Evolutionary conservation across 1,140 invertebrate species (phyloP), one percentile per base, ranked within the genome.

Genomic region (Lutraria rhynchaena): DNA sequence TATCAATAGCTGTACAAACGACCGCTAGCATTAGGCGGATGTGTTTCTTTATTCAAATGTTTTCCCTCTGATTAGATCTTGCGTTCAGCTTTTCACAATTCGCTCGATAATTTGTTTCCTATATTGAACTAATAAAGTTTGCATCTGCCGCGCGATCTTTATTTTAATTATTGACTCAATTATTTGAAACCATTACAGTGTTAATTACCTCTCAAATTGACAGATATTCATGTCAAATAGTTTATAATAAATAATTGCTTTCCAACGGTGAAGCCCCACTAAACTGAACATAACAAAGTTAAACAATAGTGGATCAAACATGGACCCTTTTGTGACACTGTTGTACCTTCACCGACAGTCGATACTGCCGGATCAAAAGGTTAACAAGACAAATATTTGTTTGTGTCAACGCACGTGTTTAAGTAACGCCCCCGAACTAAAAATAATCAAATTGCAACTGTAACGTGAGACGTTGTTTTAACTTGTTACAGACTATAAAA

Each of bases 381-480:
- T 70, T 22, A 80, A 58, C 37, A 49, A n/a, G 19, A 41, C 31
- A 80, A 80, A 69, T 80, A 80, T 80, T 80, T 80, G 76, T 70
- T 80, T 67, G 51, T 70, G 76, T 80, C 76, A 69, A 58, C 29
- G 33, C 76, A 77, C 75, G 61, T 61, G 75, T 58, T 46, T 29
- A 27, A 51, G 35, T 13, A 29, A 51, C 75, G 75, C 75, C 75
- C 74, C 17, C 9, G 24, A 67, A 67, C n/a, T 27, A 9, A 15
- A 37, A 46, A 51, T 4, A 67, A 24, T 24, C 27, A 44, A 49
- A 67, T 67, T 65, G 61, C 37, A 65, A 22, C 35, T 15, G 61
- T 65, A n/a, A 67, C 27, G 19, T 46, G 63, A 67, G 31, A 67
- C 63, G 37, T 41, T 41, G 5, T 7, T 41, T 41, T 15, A 41